Evolutionary conservation across 2,113 vertebrate species (phyloP).

Genomic region (Oncorhynchus nerka): DNA sequence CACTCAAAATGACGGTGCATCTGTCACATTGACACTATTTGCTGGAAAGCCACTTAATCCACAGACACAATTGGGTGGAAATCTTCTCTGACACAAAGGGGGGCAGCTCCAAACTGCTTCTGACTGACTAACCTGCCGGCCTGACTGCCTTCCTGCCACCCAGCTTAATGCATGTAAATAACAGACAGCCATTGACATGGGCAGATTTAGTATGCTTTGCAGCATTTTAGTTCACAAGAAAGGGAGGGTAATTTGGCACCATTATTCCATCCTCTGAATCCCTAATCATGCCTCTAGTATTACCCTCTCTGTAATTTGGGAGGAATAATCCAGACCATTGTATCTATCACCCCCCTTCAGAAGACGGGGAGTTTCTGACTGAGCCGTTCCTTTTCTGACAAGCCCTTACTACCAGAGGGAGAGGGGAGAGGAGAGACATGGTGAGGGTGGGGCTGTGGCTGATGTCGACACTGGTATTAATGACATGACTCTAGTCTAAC

Average conservation of each 20-base stretch:
- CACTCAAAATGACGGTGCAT: background rate
- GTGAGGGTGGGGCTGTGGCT: background rate
- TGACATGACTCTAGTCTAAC: constrained; percentile 13
- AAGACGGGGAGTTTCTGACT: constrained; percentile 26
- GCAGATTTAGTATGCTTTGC: constrained; percentile 48
- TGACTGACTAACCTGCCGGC: constrained; percentile 8
- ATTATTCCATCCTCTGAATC: constrained; percentile 40
- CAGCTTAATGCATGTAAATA: constrained; percentile 56
- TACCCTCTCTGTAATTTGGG: constrained; percentile 19
- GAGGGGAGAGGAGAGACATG: constrained; percentile 1
- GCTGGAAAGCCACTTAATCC: constrained; percentile 28
- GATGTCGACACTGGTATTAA: constrained; percentile 53
- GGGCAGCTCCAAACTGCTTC: constrained; percentile 17
- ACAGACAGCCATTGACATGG: constrained; percentile 48
- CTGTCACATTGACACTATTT: constrained; percentile 39
- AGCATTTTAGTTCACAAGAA: constrained; percentile 53
- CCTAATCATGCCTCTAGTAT: constrained; percentile 56
- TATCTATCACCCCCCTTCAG: constrained; percentile 9
- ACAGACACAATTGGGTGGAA: constrained; percentile 18
- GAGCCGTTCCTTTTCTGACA: constrained; percentile 32
- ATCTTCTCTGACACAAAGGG: constrained; percentile 38
- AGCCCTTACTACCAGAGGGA: constrained; percentile 23
- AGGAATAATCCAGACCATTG: constrained; percentile 28
- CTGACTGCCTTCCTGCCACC: constrained; percentile 18
- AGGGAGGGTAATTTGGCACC: constrained; percentile 49